Evolutionary conservation across 2,797 vertebrate species (phyloP).

Genomic region (Pseudochirops corinnae): DNA sequence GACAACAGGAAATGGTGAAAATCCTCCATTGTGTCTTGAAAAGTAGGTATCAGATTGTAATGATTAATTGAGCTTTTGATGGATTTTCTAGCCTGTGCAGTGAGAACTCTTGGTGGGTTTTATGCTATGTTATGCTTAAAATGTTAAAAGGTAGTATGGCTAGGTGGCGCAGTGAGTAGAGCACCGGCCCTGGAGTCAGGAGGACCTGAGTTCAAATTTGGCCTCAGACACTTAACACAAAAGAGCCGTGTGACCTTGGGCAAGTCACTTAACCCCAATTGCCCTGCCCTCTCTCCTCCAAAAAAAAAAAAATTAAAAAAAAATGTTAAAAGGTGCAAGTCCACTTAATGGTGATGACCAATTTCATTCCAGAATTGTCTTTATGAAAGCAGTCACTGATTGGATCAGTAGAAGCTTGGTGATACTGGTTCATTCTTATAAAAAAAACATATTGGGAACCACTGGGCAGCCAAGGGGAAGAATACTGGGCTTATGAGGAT

Average conservation of each 20-base stretch:
- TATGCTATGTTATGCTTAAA: conserved; percentile 29
- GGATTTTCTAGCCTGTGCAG: not conserved
- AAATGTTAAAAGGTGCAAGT: not conserved
- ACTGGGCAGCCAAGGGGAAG: not conserved
- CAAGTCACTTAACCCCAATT: too few relatives aligned
- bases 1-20: not conserved
- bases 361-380: not conserved
- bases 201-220: too few relatives aligned
- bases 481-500: not conserved
- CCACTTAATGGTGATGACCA: not conserved
- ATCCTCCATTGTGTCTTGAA: not conserved
- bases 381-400: not conserved
- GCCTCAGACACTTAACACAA: too few relatives aligned
- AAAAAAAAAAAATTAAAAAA: not conserved
- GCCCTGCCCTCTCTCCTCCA: too few relatives aligned
- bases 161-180: too few relatives aligned
- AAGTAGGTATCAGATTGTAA: not conserved
- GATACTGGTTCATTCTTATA: not conserved
- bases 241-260: too few relatives aligned
- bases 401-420: not conserved
- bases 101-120: not conserved
- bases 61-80: not conserved
- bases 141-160: not conserved
- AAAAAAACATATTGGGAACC: not conserved
- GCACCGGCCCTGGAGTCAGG: too few relatives aligned